Base-by-base conservation (phyloP, 2,888 invertebrate genomes). In the Parapristionchus giblindavisi region DNA sequence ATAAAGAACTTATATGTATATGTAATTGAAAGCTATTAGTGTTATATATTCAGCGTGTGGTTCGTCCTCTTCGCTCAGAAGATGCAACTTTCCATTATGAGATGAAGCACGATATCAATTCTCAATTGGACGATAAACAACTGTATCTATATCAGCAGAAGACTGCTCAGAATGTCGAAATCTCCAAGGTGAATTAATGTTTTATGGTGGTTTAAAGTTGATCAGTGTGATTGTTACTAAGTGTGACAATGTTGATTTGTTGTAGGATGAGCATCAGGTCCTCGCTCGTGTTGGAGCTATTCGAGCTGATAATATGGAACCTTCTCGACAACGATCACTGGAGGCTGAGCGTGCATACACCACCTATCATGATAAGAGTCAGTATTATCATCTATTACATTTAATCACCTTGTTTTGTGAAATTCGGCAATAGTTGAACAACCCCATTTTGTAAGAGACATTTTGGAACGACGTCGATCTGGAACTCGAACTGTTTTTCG, bases 61-160 rank as follows among this genome's bases (percentile, higher is more conserved):
- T 63, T n/a, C 63, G 63, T 40, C 63, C 63, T 40, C 63, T 63
- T 11, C 34, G 34, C n/a, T 63, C 63, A 3, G 63, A 63, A 40
- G 63, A 63, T 29, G 63, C 63, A 11, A 63, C 63, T 14, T 63
- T 63, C 63, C 63, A 63, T 29, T 63, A 63, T n/a, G 63, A 63
- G 63, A 40, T 63, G 63, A 63, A 63, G 27, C 63, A 63, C 63
- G 63, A 63, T 63, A 4, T 63, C 40, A 40, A 29, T 29, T 40
- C 27, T 63, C 63, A 63, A 27, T n/a, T n/a, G n/a, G n/a, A n/a
- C n/a, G n/a, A n/a, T n/a, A n/a, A n/a, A n/a, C n/a, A n/a, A n/a
- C n/a, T n/a, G n/a, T n/a, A n/a, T n/a, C n/a, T n/a, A n/a, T n/a
- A n/a, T n/a, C 63, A 63, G 63, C 32, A 34, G 40, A 34, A 63